phyloP scores from a whole-genome alignment of 2,797 vertebrate species.

The Eremophila alpestris region DNA sequence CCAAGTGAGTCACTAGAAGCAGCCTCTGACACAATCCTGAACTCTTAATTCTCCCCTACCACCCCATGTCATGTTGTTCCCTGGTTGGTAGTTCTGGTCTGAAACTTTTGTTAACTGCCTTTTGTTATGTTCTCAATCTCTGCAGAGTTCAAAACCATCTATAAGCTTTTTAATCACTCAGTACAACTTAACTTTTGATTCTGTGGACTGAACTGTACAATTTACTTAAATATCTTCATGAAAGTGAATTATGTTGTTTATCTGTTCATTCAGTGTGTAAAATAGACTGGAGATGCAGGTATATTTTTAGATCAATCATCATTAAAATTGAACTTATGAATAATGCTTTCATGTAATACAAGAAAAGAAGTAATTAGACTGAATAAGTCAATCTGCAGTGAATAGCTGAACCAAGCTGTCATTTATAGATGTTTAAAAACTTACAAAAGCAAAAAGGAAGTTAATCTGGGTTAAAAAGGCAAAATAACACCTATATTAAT shows the following conservation, averaged over 20 bases:
- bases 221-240: neutral
- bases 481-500: neutral
- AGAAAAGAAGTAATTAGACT: neutral
- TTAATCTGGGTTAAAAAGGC: neutral
- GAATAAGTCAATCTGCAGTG: conserved; percentile 1
- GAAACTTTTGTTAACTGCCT: neutral
- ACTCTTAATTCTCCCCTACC: neutral
- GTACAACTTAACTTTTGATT: neutral
- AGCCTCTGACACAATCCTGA: neutral
- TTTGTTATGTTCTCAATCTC: neutral
- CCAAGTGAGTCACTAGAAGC: neutral
- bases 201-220: neutral
- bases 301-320: neutral
- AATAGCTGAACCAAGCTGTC: neutral
- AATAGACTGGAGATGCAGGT: neutral
- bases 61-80: neutral
- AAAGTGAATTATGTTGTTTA: neutral
- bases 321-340: neutral
- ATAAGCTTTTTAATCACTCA: neutral
- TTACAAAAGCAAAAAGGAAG: neutral
- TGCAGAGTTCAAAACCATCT: neutral
- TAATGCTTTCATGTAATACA: neutral
- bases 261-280: neutral
- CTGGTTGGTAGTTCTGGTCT: neutral
- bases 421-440: neutral